Base-by-base conservation (phyloP, 2,888 invertebrate genomes). In the Caenorhabditis macrosperma region DNA sequence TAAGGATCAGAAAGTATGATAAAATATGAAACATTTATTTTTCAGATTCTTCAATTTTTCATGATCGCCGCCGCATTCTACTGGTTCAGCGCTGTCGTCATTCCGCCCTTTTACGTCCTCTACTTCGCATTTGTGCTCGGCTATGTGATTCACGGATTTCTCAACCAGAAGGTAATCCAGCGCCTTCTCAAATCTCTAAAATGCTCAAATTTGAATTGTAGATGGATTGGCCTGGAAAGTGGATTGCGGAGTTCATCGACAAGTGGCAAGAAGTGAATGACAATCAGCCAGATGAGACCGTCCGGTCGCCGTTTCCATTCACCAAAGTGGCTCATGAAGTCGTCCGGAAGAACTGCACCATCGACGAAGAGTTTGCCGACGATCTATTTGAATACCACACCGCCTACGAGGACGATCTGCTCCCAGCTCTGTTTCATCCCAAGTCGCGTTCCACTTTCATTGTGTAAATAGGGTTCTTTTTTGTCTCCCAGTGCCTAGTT, bases 271-370 rank as follows among this genome's bases (percentile, higher is more conserved):
- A 50, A 15, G 50, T 26, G 24, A 5, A 55, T 6, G 55, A 57
- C 10, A 24, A 57, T 7, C 20, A 55, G 20, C 10, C 20, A 20
- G 38, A 57, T 12, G 28, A 28, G 55, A 10, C 30, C 35, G 22
- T 15, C 24, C 9, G 15, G 3, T n/a, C 24, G 1, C 28, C 15
- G 22, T 35, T 9, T 20, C 54, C 54, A 9, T 38, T 35, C 35
- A 38, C 24, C 41, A 24, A 7, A 1, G 24, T 57, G 7, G 57
- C 57, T 9, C 20, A 38, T n/a, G 57, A 57, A 26, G 57, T 57
- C n/a, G 20, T 57, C 38, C 57, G 57, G 38, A 57, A 57, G 24
- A 33, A 57, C 15, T 57, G 57, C 24, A 57, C 57, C 4, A 57
- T 57, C 15, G 57, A 57, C 4, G 57, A 57, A 10, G 57, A 57